A percentile compares a stretch with the other conserved stretches of the same genome.
Evolutionary conservation across 2,797 vertebrate genomes (phyloP).

Genomic region (Spizella passerina): DNA sequence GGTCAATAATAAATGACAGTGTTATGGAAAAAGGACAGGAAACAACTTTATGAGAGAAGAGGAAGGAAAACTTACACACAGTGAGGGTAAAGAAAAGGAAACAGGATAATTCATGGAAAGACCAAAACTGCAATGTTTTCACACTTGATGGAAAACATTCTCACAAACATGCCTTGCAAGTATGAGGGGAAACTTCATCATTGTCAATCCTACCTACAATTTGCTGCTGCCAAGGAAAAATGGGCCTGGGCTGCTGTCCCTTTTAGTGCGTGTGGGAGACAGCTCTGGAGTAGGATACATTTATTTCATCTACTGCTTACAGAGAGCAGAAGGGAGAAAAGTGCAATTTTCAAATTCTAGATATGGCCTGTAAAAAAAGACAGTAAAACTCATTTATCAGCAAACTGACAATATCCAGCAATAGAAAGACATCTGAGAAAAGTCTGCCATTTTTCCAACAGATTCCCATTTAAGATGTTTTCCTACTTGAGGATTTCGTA

Average conservation of each 20-base stretch:
- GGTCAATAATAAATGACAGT: not conserved
- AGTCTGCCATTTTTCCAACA: not conserved
- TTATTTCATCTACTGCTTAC: not conserved
- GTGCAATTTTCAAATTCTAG: not conserved
- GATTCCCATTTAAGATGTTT: not conserved
- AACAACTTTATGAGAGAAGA: not conserved
- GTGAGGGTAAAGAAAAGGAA: conserved; percentile 10
- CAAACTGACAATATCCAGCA: not conserved
- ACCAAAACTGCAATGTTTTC: not conserved
- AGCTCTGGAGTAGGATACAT: not conserved
- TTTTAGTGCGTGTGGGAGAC: not conserved
- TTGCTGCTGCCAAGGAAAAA: not conserved
- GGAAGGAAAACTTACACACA: not conserved
- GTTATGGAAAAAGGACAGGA: not conserved
- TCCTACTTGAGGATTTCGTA: not conserved
- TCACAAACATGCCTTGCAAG: not conserved
- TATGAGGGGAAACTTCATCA: not conserved
- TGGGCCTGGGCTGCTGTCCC: not conserved
- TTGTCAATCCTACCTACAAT: not conserved
- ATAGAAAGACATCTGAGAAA: not conserved
- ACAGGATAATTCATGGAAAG: conserved; percentile 18
- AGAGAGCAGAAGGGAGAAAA: not conserved
- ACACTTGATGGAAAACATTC: not conserved
- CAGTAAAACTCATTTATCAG: not conserved
- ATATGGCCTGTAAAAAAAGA: not conserved